These are phyloP conservation scores for Tachyglossus aculeatus DNA, from an alignment of 2,797 vertebrate species.

Conservation along the genomic window DNA sequence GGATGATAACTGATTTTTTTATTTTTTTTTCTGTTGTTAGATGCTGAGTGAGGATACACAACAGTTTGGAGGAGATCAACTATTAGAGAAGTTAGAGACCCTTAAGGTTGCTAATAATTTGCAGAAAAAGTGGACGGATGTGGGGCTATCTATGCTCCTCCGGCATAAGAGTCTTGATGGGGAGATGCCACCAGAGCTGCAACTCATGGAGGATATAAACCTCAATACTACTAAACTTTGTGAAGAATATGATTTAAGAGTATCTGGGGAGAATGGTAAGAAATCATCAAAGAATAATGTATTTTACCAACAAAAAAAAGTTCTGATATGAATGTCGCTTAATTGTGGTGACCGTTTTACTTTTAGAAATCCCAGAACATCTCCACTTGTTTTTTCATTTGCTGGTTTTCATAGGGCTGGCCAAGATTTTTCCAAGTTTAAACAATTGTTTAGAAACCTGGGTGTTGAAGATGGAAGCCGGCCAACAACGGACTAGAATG, in stretches of 20 bases:
- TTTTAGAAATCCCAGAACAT: too few relatives aligned
- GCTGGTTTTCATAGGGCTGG: conserved; percentile 70
- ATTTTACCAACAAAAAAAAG: too few relatives aligned
- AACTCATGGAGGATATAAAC: conserved; percentile 68
- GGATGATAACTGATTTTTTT: not conserved
- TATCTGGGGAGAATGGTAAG: conserved; percentile 81
- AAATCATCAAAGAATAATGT: not conserved
- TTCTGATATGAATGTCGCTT: too few relatives aligned
- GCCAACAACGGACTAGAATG: conserved; percentile 23
- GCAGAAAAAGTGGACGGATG: conserved; percentile 77
- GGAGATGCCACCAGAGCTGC: conserved; percentile 48
- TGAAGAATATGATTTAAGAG: conserved; percentile 67
- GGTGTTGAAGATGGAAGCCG: conserved; percentile 63
- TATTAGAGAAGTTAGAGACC: conserved; percentile 72
- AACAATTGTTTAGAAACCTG: conserved; percentile 72
- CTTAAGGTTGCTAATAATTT: conserved; percentile 65
- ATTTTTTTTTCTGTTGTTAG: conserved; percentile 59
- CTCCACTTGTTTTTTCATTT: conserved; percentile 12
- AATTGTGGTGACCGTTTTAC: too few relatives aligned
- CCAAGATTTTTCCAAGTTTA: conserved; percentile 69
- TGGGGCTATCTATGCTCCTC: conserved; percentile 71
- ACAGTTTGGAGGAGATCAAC: conserved; percentile 71
- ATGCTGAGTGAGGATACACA: conserved; percentile 69
- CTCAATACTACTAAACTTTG: conserved; percentile 63
- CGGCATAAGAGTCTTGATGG: conserved; percentile 74